Percentiles rank a stretch among this genome's conserved stretches.
Conservation (phyloP, 1,140 invertebrate genomes). For the Drosophila busckii region DNA sequence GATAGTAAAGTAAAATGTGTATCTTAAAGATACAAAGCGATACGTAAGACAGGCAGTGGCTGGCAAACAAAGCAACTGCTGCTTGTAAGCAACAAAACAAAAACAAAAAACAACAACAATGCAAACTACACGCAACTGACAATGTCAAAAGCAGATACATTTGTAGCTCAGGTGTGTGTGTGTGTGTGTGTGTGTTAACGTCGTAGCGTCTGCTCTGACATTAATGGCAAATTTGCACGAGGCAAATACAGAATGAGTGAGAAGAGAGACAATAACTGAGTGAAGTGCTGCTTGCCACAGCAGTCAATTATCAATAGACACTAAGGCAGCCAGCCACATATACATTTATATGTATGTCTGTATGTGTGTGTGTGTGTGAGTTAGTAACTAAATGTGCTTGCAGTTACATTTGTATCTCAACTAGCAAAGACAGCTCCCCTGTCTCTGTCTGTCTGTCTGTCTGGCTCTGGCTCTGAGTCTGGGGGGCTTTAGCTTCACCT, state of each 20-base stretch:
- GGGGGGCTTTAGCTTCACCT: too few species aligned
- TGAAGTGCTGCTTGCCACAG: conserved; percentile 38
- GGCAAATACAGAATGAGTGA: conserved; percentile 44
- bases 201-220: conserved; percentile 53
- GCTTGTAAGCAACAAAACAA: conserved; percentile 34
- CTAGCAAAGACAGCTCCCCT: too few species aligned
- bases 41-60: conserved; percentile 27
- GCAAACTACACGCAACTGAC: conserved; percentile 36
- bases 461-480: too few species aligned
- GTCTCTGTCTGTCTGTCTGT: conserved; percentile 20
- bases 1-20: conserved; percentile 1
- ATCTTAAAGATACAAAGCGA: conserved; percentile 25
- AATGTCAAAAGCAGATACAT: conserved; percentile 50
- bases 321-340: conserved; percentile 6
- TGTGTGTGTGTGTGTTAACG: conserved; percentile 21
- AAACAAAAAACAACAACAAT: conserved; percentile 29
- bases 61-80: conserved; percentile 39
- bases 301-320: conserved; percentile 71
- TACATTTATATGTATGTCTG: conserved; percentile 9
- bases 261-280: conserved; percentile 17
- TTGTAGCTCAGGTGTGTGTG: conserved; percentile 40
- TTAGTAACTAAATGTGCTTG: conserved; percentile 21
- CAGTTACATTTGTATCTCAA: conserved; percentile 51
- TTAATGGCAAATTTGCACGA: conserved; percentile 75
- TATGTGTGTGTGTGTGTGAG: conserved; percentile 6